Evolutionary conservation across 2,888 invertebrate genomes (phyloP).

Genomic region (Drosophila helvetica): DNA sequence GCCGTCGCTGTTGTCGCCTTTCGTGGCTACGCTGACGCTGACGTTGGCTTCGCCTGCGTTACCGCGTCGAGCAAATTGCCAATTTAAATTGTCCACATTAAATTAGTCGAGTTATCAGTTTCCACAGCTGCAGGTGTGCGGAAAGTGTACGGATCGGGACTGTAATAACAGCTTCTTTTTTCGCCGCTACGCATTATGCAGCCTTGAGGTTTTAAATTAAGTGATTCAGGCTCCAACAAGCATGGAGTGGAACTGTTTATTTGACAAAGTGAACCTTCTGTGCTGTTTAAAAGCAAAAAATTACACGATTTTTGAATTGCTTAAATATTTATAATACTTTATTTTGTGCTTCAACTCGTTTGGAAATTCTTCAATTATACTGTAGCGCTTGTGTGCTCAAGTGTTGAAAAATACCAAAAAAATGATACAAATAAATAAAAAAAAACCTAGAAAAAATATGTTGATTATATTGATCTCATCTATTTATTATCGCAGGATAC

Average conservation of each 20-base stretch:
- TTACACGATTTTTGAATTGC: background rate
- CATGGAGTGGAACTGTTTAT: conserved; percentile 60
- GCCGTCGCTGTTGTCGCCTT: conserved; percentile 24
- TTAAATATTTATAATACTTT: conserved; percentile 7
- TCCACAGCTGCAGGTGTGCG: conserved; percentile 80
- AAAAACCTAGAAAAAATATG: background rate
- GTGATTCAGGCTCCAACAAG: conserved; percentile 20
- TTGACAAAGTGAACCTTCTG: conserved; percentile 38
- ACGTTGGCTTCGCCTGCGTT: conserved; percentile 28
- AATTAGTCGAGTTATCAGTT: conserved; percentile 84
- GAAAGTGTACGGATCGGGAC: conserved; percentile 39
- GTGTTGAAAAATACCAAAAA: conserved; percentile 29
- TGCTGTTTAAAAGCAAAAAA: no score
- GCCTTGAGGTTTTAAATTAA: conserved; percentile 7
- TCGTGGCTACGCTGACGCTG: background rate
- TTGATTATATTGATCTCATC: no score
- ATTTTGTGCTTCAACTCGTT: conserved; percentile 15
- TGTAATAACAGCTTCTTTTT: background rate
- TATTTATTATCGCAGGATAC: background rate
- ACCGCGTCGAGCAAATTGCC: conserved; percentile 76
- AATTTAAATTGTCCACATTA: conserved; percentile 83
- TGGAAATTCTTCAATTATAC: conserved; percentile 4
- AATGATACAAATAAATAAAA: conserved; percentile 8
- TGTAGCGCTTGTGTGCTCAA: conserved; percentile 29
- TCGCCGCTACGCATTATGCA: conserved; percentile 12